A percentile compares a stretch with the other conserved stretches of the same genome.
Conservation (phyloP, 2,797 vertebrate species). For the Pampus argenteus region DNA sequence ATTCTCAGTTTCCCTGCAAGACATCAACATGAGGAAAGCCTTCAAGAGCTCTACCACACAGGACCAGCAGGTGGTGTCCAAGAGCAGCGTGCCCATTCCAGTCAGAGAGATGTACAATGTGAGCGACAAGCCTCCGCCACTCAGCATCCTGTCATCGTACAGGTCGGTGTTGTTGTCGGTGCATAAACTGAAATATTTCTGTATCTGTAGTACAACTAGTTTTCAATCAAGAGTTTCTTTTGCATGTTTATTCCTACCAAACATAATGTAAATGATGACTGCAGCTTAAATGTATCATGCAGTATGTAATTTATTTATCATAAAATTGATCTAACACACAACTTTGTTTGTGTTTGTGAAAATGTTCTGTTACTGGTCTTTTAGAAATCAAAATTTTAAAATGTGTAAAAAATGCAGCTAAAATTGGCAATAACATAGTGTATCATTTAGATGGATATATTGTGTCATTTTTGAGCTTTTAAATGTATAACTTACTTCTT, state of each 20-base stretch:
- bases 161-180: conserved; percentile 80
- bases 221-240: too few species aligned
- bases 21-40: conserved; percentile 99
- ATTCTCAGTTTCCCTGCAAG: conserved; percentile 93
- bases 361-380: too few species aligned
- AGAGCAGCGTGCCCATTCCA: conserved; percentile 93
- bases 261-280: too few species aligned
- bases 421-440: too few species aligned
- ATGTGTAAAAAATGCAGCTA: too few species aligned
- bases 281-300: background rate
- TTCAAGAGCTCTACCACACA: conserved; percentile 97
- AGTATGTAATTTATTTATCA: background rate
- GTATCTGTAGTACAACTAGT: background rate
- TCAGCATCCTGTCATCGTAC: conserved; percentile 94
- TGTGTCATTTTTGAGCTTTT: too few species aligned
- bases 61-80: conserved; percentile 98
- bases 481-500: too few species aligned
- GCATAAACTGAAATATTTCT: background rate
- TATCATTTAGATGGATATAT: too few species aligned
- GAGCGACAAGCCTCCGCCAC: conserved; percentile 96
- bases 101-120: conserved; percentile 94
- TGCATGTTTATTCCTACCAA: background rate
- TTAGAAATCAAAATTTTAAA: too few species aligned
- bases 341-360: too few species aligned
- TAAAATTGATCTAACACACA: too few species aligned